These are phyloP conservation scores for Pissodes strobi DNA, from an alignment of 1,140 invertebrate species.

Conservation along the genomic window DNA sequence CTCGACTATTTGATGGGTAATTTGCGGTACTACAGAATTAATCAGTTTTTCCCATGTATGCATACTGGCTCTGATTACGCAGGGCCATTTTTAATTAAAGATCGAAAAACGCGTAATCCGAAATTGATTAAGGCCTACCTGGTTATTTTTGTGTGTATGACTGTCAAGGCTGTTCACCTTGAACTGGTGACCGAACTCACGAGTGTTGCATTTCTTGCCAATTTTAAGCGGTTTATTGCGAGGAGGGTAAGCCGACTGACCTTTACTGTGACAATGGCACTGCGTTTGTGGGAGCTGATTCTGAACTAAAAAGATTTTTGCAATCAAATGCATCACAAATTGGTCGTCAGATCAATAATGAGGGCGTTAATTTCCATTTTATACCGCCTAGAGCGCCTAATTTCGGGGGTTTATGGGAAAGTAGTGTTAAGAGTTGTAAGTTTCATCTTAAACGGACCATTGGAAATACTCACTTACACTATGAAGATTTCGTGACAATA, in stretches of 20 bases:
- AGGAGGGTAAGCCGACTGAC: no score
- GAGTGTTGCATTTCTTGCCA: slow-evolving; percentile 40
- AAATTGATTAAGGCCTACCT: neutral
- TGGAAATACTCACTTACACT: neutral
- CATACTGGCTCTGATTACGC: neutral
- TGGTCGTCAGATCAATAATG: neutral
- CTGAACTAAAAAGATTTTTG: slow-evolving; percentile 4
- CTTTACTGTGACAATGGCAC: no score
- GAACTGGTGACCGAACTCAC: neutral
- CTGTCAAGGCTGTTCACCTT: neutral
- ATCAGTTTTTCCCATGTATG: neutral
- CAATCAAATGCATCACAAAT: no score
- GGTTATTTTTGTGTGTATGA: neutral
- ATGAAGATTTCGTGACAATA: slow-evolving; percentile 7
- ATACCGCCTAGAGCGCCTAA: slow-evolving; percentile 13
- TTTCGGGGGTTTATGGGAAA: slow-evolving; percentile 24
- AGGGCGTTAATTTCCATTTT: slow-evolving; percentile 21
- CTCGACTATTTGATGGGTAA: neutral
- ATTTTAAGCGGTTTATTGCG: slow-evolving; percentile 45
- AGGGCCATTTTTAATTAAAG: neutral
- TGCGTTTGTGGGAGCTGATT: neutral
- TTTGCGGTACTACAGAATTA: neutral
- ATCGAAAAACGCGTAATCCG: neutral
- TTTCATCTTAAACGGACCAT: slow-evolving; percentile 1
- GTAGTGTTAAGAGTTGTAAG: neutral